phyloP scores from a whole-genome alignment of 2,888 invertebrate species.

The Lasioglossum calceatum region DNA sequence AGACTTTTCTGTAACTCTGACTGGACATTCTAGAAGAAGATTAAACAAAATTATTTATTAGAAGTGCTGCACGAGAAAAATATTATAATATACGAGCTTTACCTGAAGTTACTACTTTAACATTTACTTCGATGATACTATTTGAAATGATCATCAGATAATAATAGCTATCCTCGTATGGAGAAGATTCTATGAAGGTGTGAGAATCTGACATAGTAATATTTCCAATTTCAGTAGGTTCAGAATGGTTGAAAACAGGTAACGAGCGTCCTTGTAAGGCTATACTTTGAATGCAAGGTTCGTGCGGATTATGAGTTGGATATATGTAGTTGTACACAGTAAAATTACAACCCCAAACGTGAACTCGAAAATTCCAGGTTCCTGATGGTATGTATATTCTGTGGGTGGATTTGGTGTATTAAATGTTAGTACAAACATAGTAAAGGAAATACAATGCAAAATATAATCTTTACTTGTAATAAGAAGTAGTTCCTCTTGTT shows the following conservation, averaged over 20 bases:
- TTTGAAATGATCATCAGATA: constrained; percentile 84
- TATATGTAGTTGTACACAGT: constrained; percentile 66
- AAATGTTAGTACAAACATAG: not conserved
- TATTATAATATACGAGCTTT: constrained; percentile 24
- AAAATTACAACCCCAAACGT: constrained; percentile 83
- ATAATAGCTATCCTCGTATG: constrained; percentile 84
- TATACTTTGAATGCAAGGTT: constrained; percentile 82
- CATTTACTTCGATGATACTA: constrained; percentile 82
- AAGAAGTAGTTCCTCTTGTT: constrained; percentile 83
- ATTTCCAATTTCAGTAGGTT: constrained; percentile 72
- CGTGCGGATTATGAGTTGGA: constrained; percentile 61
- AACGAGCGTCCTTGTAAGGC: constrained; percentile 82
- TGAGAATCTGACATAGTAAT: constrained; percentile 79
- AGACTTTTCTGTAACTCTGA: constrained; percentile 75
- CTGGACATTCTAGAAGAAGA: constrained; percentile 77
- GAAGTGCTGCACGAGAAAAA: constrained; percentile 3
- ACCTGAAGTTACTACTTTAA: constrained; percentile 82
- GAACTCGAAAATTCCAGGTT: constrained; percentile 83
- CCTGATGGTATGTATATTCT: constrained; percentile 85
- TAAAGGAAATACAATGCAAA: not conserved
- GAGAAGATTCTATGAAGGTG: constrained; percentile 82
- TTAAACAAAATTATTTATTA: constrained; percentile 12
- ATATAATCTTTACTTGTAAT: constrained; percentile 83
- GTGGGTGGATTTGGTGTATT: constrained; percentile 34
- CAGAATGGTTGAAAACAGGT: constrained; percentile 80